A percentile compares a stretch with the other conserved stretches of the same genome.
These are phyloP conservation scores for Avahi laniger DNA, from an alignment of 2,797 vertebrate species.

Conservation along the genomic window DNA sequence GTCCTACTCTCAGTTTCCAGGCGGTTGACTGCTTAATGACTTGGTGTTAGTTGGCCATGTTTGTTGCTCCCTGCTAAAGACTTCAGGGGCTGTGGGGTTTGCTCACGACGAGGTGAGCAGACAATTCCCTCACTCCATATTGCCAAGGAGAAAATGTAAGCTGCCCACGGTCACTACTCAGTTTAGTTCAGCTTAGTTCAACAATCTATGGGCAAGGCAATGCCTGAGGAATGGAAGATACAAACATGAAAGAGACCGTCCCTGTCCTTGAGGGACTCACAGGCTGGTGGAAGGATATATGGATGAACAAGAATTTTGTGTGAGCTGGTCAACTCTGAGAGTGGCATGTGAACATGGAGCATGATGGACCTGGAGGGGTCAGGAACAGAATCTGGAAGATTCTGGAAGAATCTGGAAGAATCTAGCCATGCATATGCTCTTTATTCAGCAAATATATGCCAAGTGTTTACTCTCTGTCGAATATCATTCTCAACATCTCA, in stretches of 20 bases:
- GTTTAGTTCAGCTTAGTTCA: not conserved
- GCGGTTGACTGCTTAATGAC: not conserved
- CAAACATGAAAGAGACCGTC: not conserved
- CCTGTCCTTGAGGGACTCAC: not conserved
- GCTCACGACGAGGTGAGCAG: not conserved
- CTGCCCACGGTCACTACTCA: not conserved
- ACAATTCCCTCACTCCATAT: not conserved
- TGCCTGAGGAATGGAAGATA: not conserved
- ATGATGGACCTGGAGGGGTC: not conserved
- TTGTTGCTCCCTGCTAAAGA: not conserved
- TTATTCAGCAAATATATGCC: not conserved
- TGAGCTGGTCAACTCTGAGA: not conserved
- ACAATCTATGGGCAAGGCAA: not conserved
- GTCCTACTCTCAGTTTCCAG: not conserved
- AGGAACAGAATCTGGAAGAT: not conserved
- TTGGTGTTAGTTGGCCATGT: not conserved
- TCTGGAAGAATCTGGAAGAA: not conserved
- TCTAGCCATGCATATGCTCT: not conserved
- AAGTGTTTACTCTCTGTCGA: not conserved
- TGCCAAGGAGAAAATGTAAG: not conserved
- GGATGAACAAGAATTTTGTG: not conserved
- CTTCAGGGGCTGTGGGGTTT: not conserved
- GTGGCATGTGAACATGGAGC: not conserved
- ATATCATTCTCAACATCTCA: not conserved
- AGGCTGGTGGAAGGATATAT: not conserved